These are phyloP conservation scores for Eilema caniola DNA, from an alignment of 2,888 invertebrate genomes.

Conservation along the genomic window DNA sequence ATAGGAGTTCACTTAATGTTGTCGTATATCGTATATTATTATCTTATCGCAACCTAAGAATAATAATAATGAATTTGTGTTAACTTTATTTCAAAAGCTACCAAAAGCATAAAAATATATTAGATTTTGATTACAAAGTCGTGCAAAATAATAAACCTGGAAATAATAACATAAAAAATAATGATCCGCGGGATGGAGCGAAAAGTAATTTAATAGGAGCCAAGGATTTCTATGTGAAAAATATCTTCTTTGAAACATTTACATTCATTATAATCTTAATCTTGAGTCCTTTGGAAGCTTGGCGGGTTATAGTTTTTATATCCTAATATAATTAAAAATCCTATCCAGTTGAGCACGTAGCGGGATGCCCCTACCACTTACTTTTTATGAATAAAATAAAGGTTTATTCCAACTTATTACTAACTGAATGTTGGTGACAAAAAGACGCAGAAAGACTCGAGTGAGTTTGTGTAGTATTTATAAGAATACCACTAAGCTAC, in stretches of 20 bases:
- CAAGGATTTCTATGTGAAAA: conserved; percentile 38
- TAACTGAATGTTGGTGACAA: too few relatives aligned
- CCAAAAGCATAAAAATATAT: conserved; percentile 16
- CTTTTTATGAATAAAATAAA: conserved; percentile 10
- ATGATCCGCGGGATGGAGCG: conserved; percentile 32
- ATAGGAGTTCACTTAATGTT: background rate
- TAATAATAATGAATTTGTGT: background rate
- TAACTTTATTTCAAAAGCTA: conserved; percentile 9
- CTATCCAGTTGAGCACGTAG: conserved; percentile 49
- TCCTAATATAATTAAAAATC: conserved; percentile 66
- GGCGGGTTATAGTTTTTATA: conserved; percentile 62
- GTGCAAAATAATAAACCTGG: conserved; percentile 35
- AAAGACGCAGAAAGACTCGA: too few relatives aligned
- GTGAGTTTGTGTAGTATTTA: too few relatives aligned
- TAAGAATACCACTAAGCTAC: too few relatives aligned
- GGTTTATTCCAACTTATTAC: background rate
- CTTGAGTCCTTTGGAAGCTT: conserved; percentile 51
- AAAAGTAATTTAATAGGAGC: conserved; percentile 38
- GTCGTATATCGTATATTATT: too few relatives aligned
- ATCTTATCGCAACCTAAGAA: too few relatives aligned
- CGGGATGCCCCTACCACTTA: conserved; percentile 48
- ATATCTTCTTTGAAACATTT: conserved; percentile 42
- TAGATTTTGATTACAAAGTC: conserved; percentile 38
- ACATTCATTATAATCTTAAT: conserved; percentile 60
- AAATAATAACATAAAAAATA: conserved; percentile 47